Base-by-base conservation (phyloP, 37 sponge, comb jelly and placozoan species). In the Crambe crambe region DNA sequence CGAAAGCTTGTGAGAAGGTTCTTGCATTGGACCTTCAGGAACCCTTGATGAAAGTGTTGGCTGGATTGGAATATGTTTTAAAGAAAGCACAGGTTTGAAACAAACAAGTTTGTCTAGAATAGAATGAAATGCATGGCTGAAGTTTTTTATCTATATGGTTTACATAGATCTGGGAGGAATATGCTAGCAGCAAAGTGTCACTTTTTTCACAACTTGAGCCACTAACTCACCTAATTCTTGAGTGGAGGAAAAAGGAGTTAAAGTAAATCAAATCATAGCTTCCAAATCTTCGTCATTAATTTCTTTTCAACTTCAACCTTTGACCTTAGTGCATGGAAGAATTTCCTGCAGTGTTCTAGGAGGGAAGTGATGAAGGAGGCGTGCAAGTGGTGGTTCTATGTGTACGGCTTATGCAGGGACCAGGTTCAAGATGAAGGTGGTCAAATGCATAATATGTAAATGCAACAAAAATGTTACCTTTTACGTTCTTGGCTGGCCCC, bases 61-160 rank as follows among this genome's bases (percentile, higher is more conserved):
- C 86, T 63, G 97, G 97, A 21, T 47, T 91, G 6, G 95, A 96
- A 75, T 82, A 83, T 60, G 40, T 96, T n/a, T 59, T 94, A 43
- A 80, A 58, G 56, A 91, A 91, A 80, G 80, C 97, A 27, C 97
- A 96, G 76, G 96, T 94, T 47, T n/a, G n/a, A n/a, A n/a, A n/a
- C n/a, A n/a, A n/a, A n/a, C n/a, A n/a, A n/a, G 61, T 5, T 56
- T 1, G 6, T 56, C 34, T 22, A 59, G 32, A n/a, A 2, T 29
- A 10, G 22, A n/a, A 63, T 63, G 26, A 63, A 9, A 10, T 26
- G 30, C 40, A 10, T 17, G 71, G 36, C 10, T 35, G 10, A 20
- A 70, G 12, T 70, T 12, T n/a, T 47, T 47, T 47, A 47, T 47
- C 51, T 47, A 15, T 6, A 15, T 47, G 51, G 12, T 68, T 25